phyloP scores from a whole-genome alignment of 2,888 invertebrate species.

The Mythimna loreyi region DNA sequence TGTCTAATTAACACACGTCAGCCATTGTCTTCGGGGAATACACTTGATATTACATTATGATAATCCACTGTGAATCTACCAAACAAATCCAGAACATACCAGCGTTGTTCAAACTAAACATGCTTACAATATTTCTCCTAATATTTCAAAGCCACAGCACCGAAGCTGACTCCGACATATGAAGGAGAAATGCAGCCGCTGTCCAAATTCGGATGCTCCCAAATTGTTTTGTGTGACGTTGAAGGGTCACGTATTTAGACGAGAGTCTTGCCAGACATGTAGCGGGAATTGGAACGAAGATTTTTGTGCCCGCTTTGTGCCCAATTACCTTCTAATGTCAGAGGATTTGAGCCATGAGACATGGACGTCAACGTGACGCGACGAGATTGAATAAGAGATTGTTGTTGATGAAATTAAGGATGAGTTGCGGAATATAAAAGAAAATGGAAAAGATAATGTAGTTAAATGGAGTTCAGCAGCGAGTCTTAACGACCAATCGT shows the following conservation, averaged over 20 bases:
- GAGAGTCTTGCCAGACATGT: constrained; percentile 54
- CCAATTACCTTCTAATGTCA: constrained; percentile 57
- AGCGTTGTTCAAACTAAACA: constrained; percentile 28
- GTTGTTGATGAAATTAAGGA: constrained; percentile 47
- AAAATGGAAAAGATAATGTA: constrained; percentile 31
- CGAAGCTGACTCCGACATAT: constrained; percentile 42
- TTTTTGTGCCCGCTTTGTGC: constrained; percentile 45
- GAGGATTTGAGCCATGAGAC: constrained; percentile 45
- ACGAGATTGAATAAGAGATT: constrained; percentile 40
- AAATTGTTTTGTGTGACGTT: constrained; percentile 65
- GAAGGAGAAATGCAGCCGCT: constrained; percentile 48
- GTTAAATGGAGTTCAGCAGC: neutral
- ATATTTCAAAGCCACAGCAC: constrained; percentile 38
- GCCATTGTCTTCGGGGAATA: neutral
- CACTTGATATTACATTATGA: constrained; percentile 2
- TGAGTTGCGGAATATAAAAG: constrained; percentile 19
- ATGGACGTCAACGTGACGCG: constrained; percentile 40
- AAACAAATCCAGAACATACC: constrained; percentile 17
- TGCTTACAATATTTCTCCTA: constrained; percentile 36
- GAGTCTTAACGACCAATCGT: constrained; percentile 12
- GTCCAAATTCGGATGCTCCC: constrained; percentile 55
- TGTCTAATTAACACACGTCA: constrained; percentile 1
- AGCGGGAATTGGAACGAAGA: constrained; percentile 49
- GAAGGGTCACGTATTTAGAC: constrained; percentile 66
- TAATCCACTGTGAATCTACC: neutral